Conservation (phyloP, 2,888 invertebrate species). For the Thymelicus acteon region DNA sequence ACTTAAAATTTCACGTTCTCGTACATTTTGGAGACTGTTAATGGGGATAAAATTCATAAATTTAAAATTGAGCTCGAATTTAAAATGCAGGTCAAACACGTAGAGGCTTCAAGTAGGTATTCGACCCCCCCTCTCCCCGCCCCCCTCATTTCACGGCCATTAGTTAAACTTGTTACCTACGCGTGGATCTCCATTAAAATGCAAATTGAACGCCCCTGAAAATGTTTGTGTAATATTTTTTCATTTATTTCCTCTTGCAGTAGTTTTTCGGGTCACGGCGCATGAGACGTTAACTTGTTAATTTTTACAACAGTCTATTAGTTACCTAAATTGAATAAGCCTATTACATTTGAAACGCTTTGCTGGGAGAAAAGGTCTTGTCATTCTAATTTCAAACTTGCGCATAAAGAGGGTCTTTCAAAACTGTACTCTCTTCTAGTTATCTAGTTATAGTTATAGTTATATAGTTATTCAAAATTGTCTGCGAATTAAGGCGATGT, state of each 20-base stretch:
- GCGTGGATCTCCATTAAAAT: constrained; percentile 83
- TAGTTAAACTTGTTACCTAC: constrained; percentile 82
- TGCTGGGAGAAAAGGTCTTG: too few relatives aligned
- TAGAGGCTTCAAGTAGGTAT: constrained; percentile 12
- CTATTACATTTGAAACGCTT: too few relatives aligned
- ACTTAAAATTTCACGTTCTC: constrained; percentile 2
- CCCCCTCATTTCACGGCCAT: constrained; percentile 80
- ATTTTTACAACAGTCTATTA: constrained; percentile 29
- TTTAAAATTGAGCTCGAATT: constrained; percentile 16
- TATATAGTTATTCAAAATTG: too few relatives aligned
- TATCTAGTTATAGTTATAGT: too few relatives aligned
- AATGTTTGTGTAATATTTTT: constrained; percentile 74
- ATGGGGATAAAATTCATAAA: constrained; percentile 18
- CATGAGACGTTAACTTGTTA: constrained; percentile 13
- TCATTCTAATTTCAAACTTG: too few relatives aligned
- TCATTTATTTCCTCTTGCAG: constrained; percentile 61
- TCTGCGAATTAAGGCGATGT: too few relatives aligned
- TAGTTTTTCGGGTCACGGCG: constrained; percentile 41
- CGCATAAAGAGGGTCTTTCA: too few relatives aligned
- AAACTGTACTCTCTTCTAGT: too few relatives aligned
- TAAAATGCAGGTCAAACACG: constrained; percentile 12
- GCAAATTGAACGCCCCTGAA: constrained; percentile 79
- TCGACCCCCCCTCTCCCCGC: constrained; percentile 40
- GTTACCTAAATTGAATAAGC: constrained; percentile 2
- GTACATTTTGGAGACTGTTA: not conserved